Evolutionary conservation across 2,797 vertebrate genomes (phyloP).

Genomic region (Microchirus variegatus): DNA sequence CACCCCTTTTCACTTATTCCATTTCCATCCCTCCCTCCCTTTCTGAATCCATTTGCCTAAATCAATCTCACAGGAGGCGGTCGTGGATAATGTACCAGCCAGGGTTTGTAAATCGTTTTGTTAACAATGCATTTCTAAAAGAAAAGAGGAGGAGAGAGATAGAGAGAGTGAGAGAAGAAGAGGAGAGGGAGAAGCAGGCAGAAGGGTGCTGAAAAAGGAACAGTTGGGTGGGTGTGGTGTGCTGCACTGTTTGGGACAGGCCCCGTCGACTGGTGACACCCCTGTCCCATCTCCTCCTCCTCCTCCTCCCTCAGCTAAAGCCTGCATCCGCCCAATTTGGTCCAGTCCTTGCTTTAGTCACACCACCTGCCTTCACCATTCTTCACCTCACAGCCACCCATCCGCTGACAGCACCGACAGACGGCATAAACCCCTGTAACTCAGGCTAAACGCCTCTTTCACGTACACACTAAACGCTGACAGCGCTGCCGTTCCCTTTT

Average conservation of each 20-base stretch:
- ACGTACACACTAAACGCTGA: constrained; percentile 40
- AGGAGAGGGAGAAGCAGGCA: constrained; percentile 82
- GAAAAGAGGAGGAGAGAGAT: constrained; percentile 73
- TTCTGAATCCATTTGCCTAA: constrained; percentile 84
- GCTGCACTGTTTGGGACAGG: constrained; percentile 87
- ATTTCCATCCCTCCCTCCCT: constrained; percentile 48
- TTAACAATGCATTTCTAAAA: constrained; percentile 94
- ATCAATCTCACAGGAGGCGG: constrained; percentile 83
- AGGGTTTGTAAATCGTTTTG: constrained; percentile 97
- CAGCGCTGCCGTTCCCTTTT: constrained; percentile 59
- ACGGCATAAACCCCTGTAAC: constrained; percentile 77
- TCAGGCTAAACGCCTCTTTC: constrained; percentile 28
- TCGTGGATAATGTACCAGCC: constrained; percentile 85
- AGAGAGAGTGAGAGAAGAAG: constrained; percentile 63
- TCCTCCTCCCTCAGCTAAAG: constrained; percentile 68
- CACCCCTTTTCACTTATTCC: constrained; percentile 73
- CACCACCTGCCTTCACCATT: constrained; percentile 98
- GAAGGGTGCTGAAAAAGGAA: constrained; percentile 92
- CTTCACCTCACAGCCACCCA: constrained; percentile 83
- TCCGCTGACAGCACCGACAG: constrained; percentile 88
- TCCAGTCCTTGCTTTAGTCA: constrained; percentile 91
- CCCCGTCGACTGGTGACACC: constrained; percentile 82
- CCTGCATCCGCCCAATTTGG: constrained; percentile 85
- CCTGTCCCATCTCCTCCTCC: constrained; percentile 76
- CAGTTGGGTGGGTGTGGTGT: constrained; percentile 97